Base-by-base conservation (phyloP, 2,888 invertebrate genomes). In the Morinoia aosen region DNA sequence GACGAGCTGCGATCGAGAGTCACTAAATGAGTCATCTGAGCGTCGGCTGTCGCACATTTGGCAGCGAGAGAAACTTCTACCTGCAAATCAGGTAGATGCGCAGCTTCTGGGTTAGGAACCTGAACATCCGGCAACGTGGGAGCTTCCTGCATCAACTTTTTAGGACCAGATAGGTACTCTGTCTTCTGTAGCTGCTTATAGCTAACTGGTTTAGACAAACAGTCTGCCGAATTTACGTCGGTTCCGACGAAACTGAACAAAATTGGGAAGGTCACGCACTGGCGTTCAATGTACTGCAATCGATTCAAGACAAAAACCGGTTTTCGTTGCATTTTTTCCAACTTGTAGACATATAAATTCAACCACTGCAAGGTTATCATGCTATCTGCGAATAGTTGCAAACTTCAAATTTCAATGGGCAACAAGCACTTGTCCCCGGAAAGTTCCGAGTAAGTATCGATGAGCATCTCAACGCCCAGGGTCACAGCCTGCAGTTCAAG, bases 171-270 rank as follows among this genome's bases (percentile, higher is more conserved):
- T 3, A 95, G 14, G 57, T 39, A 95, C 58, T 88, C 25, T 14
- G 40, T 76, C 19, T 95, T 95, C 16, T n/a, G 61, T 25, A 95
- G 40, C 4, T 95, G 64, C 10, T 95, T 88, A 33, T 40, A 57
- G n/a, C 76, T 57, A 16, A n/a, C 58, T 40, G 76, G 56, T 7
- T 56, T 64, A 7, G 95, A 48, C 19, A 95, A 64, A 88, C 95
- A 95, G 39, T 95, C 95, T n/a, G 95, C 95, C 0, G 95, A 56
- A 33, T 95, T 95, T 39, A 76, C 95, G 7, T 56, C 11, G 14
- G 48, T 88, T 48, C 19, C n/a, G 25, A 76, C 64, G 48, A 95
- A 95, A 25, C 39, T 39, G 19, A 76, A 95, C 19, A 64, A 64
- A 40, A 95, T 95, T 16, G 48, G 76, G 11, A 14, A 39, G 5